Evolutionary conservation across 2,113 vertebrate genomes (phyloP), one percentile per base, ranked within the genome.

Genomic region (Cochlearius cochlearius): DNA sequence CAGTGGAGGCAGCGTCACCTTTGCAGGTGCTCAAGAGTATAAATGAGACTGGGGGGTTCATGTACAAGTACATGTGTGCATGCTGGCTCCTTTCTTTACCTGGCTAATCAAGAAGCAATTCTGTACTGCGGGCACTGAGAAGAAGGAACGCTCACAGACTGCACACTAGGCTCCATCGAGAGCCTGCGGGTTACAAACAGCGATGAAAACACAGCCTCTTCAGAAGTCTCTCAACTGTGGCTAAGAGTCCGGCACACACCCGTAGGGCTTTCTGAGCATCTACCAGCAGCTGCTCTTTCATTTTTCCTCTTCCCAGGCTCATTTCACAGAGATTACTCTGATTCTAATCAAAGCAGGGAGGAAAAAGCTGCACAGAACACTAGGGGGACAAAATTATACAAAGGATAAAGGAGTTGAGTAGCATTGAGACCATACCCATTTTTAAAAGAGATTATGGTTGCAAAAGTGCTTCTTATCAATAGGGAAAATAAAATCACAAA

Each of bases 341-440:
- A 52, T 75, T 73, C 74, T 67, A 93, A 97, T 86, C 84, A 81
- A 95, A 96, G 92, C 78, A 81, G 59, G 11, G 67, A 77, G 20
- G 39, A 53, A 72, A 92, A 91, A 67, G 62, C 49, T n/a, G 64
- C 66, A 74, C 82, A 85, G 50, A 94, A 95, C 1, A 4, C 91
- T 63, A 80, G 62, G 81, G 80, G 87, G 49, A 96, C 88, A 84
- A 75, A 83, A 86, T 38, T 30, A 73, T 36, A 76, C 74, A 79
- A 89, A 92, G 62, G 83, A 88, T 67, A 84, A 95, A 94, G 88
- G 59, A 92, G 55, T 21, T 6, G 12, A 93, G 67, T 38, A 83
- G 89, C 39, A 80, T 0, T 73, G 80, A 91, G 58, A 66, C 1
- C 32, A 85, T 53, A 56, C 1, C 45, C 47, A 38, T 91, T 92